Base-by-base conservation (phyloP, 2,113 vertebrate species). In the Cromileptes altivelis region DNA sequence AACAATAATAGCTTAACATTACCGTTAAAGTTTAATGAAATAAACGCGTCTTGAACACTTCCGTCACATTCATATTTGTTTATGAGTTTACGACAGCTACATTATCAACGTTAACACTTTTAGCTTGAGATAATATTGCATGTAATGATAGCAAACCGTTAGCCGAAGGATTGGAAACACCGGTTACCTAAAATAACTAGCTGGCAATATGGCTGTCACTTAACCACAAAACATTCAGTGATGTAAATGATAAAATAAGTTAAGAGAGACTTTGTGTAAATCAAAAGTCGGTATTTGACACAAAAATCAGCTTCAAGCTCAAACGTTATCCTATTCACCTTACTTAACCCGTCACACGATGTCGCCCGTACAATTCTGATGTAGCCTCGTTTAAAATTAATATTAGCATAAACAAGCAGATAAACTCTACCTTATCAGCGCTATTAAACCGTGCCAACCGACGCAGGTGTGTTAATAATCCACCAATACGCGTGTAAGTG, bases 211-310 rank as follows among this genome's bases (percentile, higher is more conserved):
- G 25, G 18, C 45, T 47, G 23, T 25, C 40, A 63, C 2, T 45
- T 23, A 10, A 53, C 18, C 7, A 21, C 9, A 53, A 14, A 49
- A 0, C 53, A 37, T 17, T 1, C 57, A 27, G 2, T 15, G 4
- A 64, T 47, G 45, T 40, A 12, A 18, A 49, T 5, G 3, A 11
- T 9, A 23, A 40, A 52, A 11, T 17, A 19, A 33, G 52, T 69
- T 27, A 18, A 11, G 2, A 2, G 1, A 49, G 1, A 5, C 18
- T 4, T 18, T 1, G 0, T 27, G 30, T 45, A n/a, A 25, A 70
- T 14, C 2, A 65, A 10, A 19, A 27, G 37, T 49, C 52, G 3
- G 17, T 11, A 7, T 40, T 19, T 13, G 0, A 50, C 8, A 68
- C 10, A 47, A 40, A 19, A 7, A 19, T 17, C 11, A n/a, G 14